These are phyloP conservation scores for Coelopa pilipes DNA, from an alignment of 2,888 invertebrate genomes.

Conservation along the genomic window DNA sequence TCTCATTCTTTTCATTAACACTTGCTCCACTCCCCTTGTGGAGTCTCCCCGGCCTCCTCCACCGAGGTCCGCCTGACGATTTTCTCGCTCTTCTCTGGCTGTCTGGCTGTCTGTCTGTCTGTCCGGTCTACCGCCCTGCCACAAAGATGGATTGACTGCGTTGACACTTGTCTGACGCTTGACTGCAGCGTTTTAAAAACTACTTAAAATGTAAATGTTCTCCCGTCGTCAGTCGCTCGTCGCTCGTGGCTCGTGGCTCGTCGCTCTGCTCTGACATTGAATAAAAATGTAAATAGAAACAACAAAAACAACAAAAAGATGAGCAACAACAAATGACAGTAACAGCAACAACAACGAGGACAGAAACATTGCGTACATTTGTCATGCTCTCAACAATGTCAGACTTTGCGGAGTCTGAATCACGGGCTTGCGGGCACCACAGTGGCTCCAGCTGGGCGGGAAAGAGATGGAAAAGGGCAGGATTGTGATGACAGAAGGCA, in stretches of 20 bases:
- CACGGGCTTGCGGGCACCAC: too few species aligned
- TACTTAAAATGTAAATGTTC: constrained; percentile 60
- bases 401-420: too few species aligned
- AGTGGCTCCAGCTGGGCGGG: too few species aligned
- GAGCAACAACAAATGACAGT: not conserved
- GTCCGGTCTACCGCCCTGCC: not conserved
- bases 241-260: not conserved
- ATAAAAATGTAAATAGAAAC: constrained; percentile 31
- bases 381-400: too few species aligned
- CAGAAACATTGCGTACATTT: constrained; percentile 4
- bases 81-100: not conserved
- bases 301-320: too few species aligned
- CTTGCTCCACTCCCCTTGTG: too few species aligned
- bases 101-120: not conserved
- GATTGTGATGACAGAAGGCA: too few species aligned
- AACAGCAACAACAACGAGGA: not conserved
- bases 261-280: constrained; percentile 26
- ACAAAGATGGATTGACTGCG: constrained; percentile 61
- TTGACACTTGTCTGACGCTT: constrained; percentile 60
- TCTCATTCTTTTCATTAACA: too few species aligned
- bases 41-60: not conserved
- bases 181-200: constrained; percentile 65
- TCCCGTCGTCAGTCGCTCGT: constrained; percentile 20
- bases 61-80: too few species aligned
- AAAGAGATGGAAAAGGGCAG: too few species aligned